Percentiles rank a stretch among this genome's conserved stretches.
Conservation (phyloP, 2,888 invertebrate genomes). For the Tanypteryx hageni region DNA sequence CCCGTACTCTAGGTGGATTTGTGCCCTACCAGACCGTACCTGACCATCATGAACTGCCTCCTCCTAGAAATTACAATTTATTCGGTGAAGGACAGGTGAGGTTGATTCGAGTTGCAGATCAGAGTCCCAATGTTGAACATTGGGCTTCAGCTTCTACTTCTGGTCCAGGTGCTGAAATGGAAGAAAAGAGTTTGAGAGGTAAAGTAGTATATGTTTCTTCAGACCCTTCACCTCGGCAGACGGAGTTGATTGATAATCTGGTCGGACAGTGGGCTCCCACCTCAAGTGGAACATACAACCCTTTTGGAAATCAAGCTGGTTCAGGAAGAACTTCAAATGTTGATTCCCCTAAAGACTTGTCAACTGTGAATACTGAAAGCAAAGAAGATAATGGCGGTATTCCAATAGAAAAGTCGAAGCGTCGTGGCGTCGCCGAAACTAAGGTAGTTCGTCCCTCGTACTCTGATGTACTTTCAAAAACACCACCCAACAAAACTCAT, state of each 20-base stretch:
- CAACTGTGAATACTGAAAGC: conserved; percentile 71
- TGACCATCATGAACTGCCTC: background rate
- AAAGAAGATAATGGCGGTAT: conserved; percentile 69
- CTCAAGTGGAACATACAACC: conserved; percentile 84
- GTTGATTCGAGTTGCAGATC: conserved; percentile 37
- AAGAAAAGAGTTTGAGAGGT: background rate
- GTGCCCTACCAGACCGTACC: conserved; percentile 56
- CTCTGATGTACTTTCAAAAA: conserved; percentile 89
- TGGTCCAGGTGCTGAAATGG: background rate
- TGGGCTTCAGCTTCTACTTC: background rate
- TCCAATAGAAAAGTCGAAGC: conserved; percentile 70
- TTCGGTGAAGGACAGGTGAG: conserved; percentile 49
- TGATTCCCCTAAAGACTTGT: conserved; percentile 71
- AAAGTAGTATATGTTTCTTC: background rate
- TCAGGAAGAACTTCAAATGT: conserved; percentile 73
- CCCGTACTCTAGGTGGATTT: conserved; percentile 54
- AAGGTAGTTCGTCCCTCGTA: conserved; percentile 89
- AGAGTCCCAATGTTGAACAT: conserved; percentile 2
- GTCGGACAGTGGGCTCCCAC: conserved; percentile 85
- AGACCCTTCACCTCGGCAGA: background rate
- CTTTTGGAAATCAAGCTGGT: conserved; percentile 81
- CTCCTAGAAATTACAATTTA: conserved; percentile 51
- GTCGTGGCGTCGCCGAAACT: conserved; percentile 68
- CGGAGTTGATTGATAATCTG: conserved; percentile 81
- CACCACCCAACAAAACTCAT: conserved; percentile 74